Evolutionary conservation across 2,888 invertebrate genomes (phyloP), one percentile per base, ranked within the genome.

Genomic region (Branchinecta sandiegonensis): DNA sequence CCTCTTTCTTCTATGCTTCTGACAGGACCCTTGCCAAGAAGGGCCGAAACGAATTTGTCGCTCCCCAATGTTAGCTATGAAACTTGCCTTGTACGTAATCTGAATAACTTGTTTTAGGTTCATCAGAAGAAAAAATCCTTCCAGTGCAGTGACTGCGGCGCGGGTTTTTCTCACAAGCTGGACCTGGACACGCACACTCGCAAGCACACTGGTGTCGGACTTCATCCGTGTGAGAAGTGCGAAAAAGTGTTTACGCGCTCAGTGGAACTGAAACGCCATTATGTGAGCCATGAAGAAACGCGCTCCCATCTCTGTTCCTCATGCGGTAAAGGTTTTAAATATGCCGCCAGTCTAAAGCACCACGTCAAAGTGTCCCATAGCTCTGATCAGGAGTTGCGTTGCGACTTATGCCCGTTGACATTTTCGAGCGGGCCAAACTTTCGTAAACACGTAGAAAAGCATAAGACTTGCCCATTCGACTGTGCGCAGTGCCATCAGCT

Each of bases 241-340:
- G 63, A 23, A 56, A 56, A 56, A 56, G 23, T 23, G n/a, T 56
- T 56, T 23, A 56, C 63, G 23, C 63, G 63, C 23, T 56, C 23
- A 17, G 63, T 56, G 10, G 63, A 56, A 17, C 23, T 56, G 63
- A 56, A 56, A 56, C 63, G 63, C 8, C 63, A 56, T 23, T 17
- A 10, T 11, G n/a, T 23, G n/a, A 56, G 23, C n/a, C 63, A 56
- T 56, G 63, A 56, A 56, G n/a, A n/a, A 17, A 56, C 8, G 8
- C 63, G 63, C n/a, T 23, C 63, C 8, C 23, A 17, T 56, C 11
- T 56, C 14, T 56, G 63, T 56, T n/a, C n/a, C 23, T 56, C 23
- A 8, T 56, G 63, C 63, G 63, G 63, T 23, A 56, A 56, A 56
- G 63, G 63, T n/a, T 56, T 56, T 23, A 56, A 56, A 56, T 56